Evolutionary conservation across 2,797 vertebrate genomes (phyloP).

Genomic region (Coregonus sp.): DNA sequence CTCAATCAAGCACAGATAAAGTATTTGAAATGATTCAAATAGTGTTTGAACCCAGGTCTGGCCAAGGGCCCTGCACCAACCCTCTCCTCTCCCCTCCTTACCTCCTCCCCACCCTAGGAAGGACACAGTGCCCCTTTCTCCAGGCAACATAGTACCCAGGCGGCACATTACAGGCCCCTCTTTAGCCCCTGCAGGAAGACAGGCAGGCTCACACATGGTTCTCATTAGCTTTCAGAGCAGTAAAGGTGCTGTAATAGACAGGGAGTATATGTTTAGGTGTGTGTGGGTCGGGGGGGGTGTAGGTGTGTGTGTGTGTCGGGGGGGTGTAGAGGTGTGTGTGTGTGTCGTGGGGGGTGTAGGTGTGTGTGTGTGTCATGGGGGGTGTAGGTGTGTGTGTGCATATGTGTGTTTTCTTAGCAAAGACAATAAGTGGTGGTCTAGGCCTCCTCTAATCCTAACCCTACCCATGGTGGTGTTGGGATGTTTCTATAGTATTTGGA

Average conservation of each 20-base stretch:
- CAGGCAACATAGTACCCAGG: constrained; percentile 32
- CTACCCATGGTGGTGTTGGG: not conserved
- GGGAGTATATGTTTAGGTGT: not conserved
- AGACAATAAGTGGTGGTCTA: not conserved
- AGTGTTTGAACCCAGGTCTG: not conserved
- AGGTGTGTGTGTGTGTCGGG: not conserved
- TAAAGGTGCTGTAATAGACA: constrained; percentile 32
- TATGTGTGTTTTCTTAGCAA: not conserved
- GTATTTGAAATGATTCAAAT: not conserved
- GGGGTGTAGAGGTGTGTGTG: no score
- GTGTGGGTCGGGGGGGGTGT: not conserved
- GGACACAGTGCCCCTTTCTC: constrained; percentile 64
- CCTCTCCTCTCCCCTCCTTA: constrained; percentile 30
- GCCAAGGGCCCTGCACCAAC: constrained; percentile 51
- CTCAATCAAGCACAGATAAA: not conserved
- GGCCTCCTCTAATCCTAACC: not conserved
- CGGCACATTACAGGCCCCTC: constrained; percentile 38
- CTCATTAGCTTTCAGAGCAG: constrained; percentile 42
- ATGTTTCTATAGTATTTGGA: not conserved
- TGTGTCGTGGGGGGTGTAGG: no score
- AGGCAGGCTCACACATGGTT: constrained; percentile 44
- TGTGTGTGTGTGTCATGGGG: not conserved
- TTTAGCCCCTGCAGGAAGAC: not conserved
- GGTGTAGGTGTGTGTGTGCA: not conserved
- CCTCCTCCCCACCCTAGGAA: constrained; percentile 13